phyloP scores from a whole-genome alignment of 1,140 invertebrate species.

The Acyrthosiphon pisum region DNA sequence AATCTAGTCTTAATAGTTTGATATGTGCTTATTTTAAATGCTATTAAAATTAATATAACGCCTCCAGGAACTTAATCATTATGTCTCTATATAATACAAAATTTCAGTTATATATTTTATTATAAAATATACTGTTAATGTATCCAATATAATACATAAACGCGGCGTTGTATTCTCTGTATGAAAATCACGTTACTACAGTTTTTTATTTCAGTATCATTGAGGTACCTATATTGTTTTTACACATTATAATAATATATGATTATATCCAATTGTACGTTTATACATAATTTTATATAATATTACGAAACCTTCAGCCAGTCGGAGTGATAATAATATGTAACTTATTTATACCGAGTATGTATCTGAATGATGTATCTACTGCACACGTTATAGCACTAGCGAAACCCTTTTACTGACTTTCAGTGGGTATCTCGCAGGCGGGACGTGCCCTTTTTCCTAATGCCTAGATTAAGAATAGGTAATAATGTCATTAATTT shows the following conservation, averaged over 20 bases:
- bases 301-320: neutral
- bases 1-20: neutral
- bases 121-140: no score
- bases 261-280: neutral
- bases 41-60: slow-evolving; percentile 44
- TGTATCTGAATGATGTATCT: neutral
- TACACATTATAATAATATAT: neutral
- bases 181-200: neutral
- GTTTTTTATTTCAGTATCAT: neutral
- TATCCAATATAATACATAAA: neutral
- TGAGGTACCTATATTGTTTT: neutral
- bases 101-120: neutral
- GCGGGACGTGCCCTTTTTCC: neutral
- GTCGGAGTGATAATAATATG: neutral
- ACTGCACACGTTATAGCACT: neutral
- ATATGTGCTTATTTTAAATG: slow-evolving; percentile 24
- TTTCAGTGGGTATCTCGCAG: neutral
- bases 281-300: neutral
- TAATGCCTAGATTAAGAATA: neutral
- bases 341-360: neutral
- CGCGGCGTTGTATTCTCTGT: neutral
- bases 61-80: slow-evolving; percentile 7
- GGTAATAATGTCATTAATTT: neutral
- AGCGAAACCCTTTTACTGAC: neutral
- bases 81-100: slow-evolving; percentile 10